phyloP scores from a whole-genome alignment of 2,888 invertebrate genomes.

The Sepiola atlantica region DNA sequence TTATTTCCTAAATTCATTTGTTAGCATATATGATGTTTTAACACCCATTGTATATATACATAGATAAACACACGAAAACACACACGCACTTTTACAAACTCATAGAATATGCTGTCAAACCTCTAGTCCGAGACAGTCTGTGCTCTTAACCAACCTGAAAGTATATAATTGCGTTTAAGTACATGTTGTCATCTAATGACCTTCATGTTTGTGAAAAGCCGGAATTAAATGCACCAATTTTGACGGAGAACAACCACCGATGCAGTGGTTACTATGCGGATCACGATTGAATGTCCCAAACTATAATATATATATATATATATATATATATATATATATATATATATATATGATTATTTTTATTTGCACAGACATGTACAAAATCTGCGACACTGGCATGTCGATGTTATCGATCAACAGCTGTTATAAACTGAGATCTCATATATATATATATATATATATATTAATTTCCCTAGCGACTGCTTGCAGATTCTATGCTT shows the following conservation, averaged over 20 bases:
- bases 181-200: conserved; percentile 10
- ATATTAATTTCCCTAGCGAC: no score
- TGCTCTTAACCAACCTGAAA: neutral
- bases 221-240: conserved; percentile 32
- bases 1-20: neutral
- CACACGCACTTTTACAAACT: neutral
- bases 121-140: neutral
- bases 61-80: neutral
- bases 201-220: conserved; percentile 13
- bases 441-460: no score
- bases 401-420: no score
- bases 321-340: no score
- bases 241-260: neutral
- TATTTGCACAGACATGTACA: no score
- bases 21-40: no score
- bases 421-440: no score
- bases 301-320: neutral
- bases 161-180: neutral
- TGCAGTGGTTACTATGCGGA: neutral
- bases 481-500: no score
- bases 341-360: no score
- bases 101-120: neutral
- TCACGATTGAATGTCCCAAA: neutral
- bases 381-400: no score
- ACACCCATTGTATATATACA: no score